A percentile compares a stretch with the other conserved stretches of the same genome.
Conservation (phyloP, 2,888 invertebrate genomes). For the Catocala sponsa region DNA sequence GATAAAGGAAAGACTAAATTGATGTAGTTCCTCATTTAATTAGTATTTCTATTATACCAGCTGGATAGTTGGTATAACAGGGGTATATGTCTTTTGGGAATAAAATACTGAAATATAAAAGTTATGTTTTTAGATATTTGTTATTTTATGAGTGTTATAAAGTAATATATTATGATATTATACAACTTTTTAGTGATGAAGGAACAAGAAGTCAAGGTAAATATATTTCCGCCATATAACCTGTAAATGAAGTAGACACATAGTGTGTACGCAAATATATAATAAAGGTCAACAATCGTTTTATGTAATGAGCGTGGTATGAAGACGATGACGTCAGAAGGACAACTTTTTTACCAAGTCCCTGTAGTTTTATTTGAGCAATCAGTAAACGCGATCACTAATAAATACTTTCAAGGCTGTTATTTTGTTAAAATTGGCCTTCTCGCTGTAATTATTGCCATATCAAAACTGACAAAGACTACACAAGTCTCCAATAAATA, state of each 20-base stretch:
- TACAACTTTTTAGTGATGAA: not conserved
- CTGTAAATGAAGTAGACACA: constrained; percentile 31
- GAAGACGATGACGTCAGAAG: constrained; percentile 35
- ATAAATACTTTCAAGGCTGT: not conserved
- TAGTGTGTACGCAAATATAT: constrained; percentile 12
- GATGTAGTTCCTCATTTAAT: too few relatives aligned
- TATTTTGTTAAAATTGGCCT: constrained; percentile 1
- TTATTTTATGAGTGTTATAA: not conserved
- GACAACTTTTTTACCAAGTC: constrained; percentile 34
- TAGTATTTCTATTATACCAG: too few relatives aligned
- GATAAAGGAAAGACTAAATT: too few relatives aligned
- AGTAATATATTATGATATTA: not conserved
- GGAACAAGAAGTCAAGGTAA: constrained; percentile 11
- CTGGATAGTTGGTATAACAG: too few relatives aligned
- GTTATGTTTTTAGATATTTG: not conserved
- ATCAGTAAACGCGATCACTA: constrained; percentile 16
- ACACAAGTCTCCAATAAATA: too few relatives aligned
- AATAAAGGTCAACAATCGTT: constrained; percentile 35
- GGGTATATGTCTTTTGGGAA: too few relatives aligned
- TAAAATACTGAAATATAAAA: too few relatives aligned
- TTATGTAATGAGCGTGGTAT: constrained; percentile 12
- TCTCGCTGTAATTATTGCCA: constrained; percentile 1
- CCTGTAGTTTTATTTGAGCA: constrained; percentile 20
- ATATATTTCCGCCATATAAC: constrained; percentile 21
- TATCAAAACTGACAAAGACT: too few relatives aligned